Conservation (phyloP, 1,140 invertebrate species). For the Trichonephila clavata region DNA sequence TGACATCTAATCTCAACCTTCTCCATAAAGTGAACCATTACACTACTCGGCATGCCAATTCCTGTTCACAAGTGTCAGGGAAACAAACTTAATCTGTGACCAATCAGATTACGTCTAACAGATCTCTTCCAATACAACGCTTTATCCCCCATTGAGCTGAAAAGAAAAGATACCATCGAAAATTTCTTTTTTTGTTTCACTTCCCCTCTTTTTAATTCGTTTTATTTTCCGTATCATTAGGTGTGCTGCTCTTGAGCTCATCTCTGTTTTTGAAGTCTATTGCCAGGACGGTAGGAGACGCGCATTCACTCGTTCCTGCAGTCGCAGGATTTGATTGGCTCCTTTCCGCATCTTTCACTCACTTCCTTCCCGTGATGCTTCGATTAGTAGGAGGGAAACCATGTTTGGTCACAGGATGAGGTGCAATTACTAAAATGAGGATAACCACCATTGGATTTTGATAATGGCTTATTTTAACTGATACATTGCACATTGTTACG, state of each 20-base stretch:
- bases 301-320: background rate
- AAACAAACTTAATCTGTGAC: constrained; percentile 61
- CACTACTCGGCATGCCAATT: constrained; percentile 23
- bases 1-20: background rate
- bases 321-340: constrained; percentile 32
- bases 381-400: background rate
- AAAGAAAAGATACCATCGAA: background rate
- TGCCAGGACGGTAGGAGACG: background rate
- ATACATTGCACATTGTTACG: no score
- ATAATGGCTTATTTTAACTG: no score
- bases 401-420: background rate
- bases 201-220: constrained; percentile 2
- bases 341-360: background rate
- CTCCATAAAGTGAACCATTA: background rate
- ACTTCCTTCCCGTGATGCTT: background rate
- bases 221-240: constrained; percentile 49
- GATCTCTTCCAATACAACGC: constrained; percentile 43
- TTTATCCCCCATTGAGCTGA: background rate
- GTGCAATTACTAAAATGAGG: no score
- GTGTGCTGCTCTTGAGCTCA: background rate
- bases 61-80: constrained; percentile 54
- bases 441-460: no score
- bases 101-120: constrained; percentile 52
- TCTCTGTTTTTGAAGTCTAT: constrained; percentile 52
- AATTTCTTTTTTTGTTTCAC: background rate